These are phyloP conservation scores for Fistularia tabacaria DNA, from an alignment of 2,797 vertebrate genomes.

Conservation along the genomic window DNA sequence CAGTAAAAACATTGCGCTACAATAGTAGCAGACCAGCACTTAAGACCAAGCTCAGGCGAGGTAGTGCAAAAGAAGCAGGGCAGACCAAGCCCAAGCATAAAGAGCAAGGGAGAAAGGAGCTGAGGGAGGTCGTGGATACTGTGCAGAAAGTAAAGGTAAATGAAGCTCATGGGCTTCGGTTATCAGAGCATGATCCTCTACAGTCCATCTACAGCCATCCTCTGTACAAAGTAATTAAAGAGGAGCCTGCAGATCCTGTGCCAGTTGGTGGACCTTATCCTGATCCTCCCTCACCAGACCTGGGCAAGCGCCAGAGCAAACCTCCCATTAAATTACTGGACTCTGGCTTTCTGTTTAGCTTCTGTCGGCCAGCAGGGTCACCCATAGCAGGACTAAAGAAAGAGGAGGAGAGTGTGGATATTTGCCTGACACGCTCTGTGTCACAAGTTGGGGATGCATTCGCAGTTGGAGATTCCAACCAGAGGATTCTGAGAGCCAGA, in stretches of 20 bases:
- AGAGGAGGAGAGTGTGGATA: conserved; percentile 79
- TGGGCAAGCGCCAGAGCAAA: conserved; percentile 81
- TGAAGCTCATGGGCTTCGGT: conserved; percentile 28
- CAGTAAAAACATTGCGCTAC: conserved; percentile 48
- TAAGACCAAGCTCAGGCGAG: conserved; percentile 45
- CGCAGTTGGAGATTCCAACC: conserved; percentile 34
- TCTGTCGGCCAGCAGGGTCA: conserved; percentile 70
- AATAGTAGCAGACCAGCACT: conserved; percentile 55
- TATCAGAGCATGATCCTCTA: conserved; percentile 40
- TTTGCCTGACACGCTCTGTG: conserved; percentile 75
- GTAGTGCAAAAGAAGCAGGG: conserved; percentile 20
- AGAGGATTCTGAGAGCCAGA: conserved; percentile 53
- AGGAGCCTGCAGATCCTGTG: conserved; percentile 76
- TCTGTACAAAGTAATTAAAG: conserved; percentile 77
- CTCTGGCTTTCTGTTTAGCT: conserved; percentile 79
- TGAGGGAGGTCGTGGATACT: conserved; percentile 10
- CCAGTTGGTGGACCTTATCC: conserved; percentile 60
- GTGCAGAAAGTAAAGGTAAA: conserved; percentile 23
- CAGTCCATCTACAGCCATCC: conserved; percentile 66
- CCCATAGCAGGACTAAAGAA: conserved; percentile 70
- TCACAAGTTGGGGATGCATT: conserved; percentile 47
- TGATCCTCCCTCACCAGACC: conserved; percentile 66
- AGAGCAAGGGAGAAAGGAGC: conserved; percentile 40
- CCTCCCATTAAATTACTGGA: conserved; percentile 80
- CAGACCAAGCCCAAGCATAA: conserved; percentile 25